Conservation (phyloP, 2,113 vertebrate species). For the Amazona guildingii region DNA sequence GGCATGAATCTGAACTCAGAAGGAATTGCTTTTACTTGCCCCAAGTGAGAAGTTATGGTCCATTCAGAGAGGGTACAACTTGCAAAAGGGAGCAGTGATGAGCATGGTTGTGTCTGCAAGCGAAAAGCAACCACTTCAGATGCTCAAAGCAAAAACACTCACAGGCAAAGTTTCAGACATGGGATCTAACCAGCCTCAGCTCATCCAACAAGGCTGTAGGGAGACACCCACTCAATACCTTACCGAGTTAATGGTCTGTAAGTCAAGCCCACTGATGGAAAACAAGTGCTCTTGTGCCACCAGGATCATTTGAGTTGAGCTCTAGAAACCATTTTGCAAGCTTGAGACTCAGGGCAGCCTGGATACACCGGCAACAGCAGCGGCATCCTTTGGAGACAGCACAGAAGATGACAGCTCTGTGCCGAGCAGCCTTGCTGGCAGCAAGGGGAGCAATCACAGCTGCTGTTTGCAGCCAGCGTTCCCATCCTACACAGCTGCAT, state of each 20-base stretch:
- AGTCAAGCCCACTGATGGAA: not conserved
- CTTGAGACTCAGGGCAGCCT: not conserved
- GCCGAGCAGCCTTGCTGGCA: not conserved
- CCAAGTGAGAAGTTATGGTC: not conserved
- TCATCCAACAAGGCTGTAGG: not conserved
- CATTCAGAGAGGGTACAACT: not conserved
- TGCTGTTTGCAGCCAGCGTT: not conserved
- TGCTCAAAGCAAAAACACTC: fast-evolving
- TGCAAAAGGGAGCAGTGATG: not conserved
- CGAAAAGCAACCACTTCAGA: not conserved
- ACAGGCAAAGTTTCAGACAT: not conserved
- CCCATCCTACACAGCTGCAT: not conserved
- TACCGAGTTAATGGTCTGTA: not conserved
- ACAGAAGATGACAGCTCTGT: not conserved
- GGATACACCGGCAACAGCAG: not conserved
- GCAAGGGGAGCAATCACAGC: not conserved
- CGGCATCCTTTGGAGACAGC: not conserved
- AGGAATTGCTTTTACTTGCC: not conserved
- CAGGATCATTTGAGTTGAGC: not conserved
- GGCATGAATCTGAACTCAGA: not conserved
- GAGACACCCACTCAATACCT: not conserved
- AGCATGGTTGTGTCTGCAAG: fast-evolving
- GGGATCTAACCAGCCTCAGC: not conserved
- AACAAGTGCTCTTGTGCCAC: not conserved
- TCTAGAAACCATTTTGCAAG: not conserved